phyloP scores from a whole-genome alignment of 92 coral and sea anemone species.

The Phenganax stokvisi region DNA sequence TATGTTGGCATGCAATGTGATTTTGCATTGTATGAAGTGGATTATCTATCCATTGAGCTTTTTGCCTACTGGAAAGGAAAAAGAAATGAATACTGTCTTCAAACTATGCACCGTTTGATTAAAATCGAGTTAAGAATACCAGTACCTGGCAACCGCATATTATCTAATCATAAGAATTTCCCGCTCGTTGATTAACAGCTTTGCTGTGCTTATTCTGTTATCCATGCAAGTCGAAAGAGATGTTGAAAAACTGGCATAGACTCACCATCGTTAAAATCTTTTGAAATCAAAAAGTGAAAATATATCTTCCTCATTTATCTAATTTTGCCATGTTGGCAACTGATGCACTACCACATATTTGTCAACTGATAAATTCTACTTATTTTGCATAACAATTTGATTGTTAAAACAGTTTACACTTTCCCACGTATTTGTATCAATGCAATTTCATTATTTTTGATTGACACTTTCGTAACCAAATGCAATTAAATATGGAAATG shows the following conservation, averaged over 20 bases:
- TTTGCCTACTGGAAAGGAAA: too few relatives aligned
- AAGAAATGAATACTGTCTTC: too few relatives aligned
- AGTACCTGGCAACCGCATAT: constrained; percentile 8
- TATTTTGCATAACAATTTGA: constrained; percentile 16
- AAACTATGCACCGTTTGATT: background rate
- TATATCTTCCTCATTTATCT: background rate
- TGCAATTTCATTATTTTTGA: background rate
- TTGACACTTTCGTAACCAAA: background rate
- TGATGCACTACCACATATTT: constrained; percentile 3
- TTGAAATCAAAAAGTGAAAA: too few relatives aligned
- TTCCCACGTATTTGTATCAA: background rate
- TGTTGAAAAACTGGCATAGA: too few relatives aligned
- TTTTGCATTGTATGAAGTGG: too few relatives aligned
- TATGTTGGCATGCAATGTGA: too few relatives aligned
- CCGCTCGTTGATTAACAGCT: background rate
- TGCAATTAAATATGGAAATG: too few relatives aligned
- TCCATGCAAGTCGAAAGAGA: background rate
- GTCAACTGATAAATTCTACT: background rate
- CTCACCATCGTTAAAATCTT: too few relatives aligned
- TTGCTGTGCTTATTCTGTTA: background rate
- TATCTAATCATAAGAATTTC: background rate
- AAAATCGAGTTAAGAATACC: background rate
- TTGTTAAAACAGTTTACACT: background rate
- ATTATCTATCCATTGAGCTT: too few relatives aligned
- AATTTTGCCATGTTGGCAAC: background rate